Evolutionary conservation across 2,888 invertebrate genomes (phyloP), one percentile per base, ranked within the genome.

Genomic region (Cryptocephalus primarius): DNA sequence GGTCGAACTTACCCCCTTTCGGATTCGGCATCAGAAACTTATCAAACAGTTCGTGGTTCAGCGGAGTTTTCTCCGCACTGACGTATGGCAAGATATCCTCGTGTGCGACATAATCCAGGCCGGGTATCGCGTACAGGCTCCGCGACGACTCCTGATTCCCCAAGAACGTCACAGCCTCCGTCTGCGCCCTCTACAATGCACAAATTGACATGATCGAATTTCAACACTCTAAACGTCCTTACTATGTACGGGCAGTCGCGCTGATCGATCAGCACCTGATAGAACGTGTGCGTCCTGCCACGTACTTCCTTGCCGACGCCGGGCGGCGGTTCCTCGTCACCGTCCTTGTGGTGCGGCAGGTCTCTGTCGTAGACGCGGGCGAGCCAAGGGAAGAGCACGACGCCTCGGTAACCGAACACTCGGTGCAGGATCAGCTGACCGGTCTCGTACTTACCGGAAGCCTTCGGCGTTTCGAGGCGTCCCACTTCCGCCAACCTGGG

Each of bases 21-120:
- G 87, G 76, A 57, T 83, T 82, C 62, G 85, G 80, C 57, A 81
- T 79, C 38, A 97, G 75, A 71, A 97, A 97, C 72, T 95, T 94
- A 63, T 95, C 93, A 68, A 97, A 97, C 2, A 97, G 74, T 69
- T 97, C 96, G 69, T 99, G 96, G 59, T 92, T 88, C 45, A 99
- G 74, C 0, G 96, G 95, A 47, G 85, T 82, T 55, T 85, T 79
- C 62, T 95, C 95, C 32, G 84, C 83, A 1, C 92, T 87, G 1
- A 85, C 81, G 67, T 95, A 97, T 0, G 99, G 99, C 58, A 97
- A 79, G 55, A 99, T 88, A 70, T 99, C 97, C 64, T 95, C 93
- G 63, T 99, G 99, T 0, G 93, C 91, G 9, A 97, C 96, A 69
- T 97, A 99, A 73, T 99, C 97, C 52, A 99, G 72, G 0, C 97